These are phyloP conservation scores for Galerucella nymphaeae DNA, from an alignment of 2,888 invertebrate genomes.

Conservation along the genomic window DNA sequence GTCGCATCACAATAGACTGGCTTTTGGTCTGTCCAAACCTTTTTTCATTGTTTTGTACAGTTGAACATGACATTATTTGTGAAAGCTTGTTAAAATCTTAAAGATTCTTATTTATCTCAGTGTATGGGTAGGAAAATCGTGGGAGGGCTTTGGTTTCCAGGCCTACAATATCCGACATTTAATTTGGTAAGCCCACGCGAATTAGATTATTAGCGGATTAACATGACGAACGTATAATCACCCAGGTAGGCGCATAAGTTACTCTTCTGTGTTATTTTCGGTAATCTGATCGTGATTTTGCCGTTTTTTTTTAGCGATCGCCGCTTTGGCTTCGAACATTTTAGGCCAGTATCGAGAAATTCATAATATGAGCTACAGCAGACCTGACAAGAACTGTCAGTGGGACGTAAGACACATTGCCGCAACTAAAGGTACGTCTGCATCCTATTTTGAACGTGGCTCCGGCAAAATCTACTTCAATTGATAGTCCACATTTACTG, in stretches of 20 bases:
- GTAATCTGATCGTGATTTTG: slow-evolving; percentile 34
- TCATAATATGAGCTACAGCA: too few species aligned
- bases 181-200: slow-evolving; percentile 39
- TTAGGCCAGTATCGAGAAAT: slow-evolving; percentile 4
- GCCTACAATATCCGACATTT: slow-evolving; percentile 47
- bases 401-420: too few species aligned
- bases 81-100: background rate
- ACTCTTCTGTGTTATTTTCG: slow-evolving; percentile 29
- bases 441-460: too few species aligned
- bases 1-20: too few species aligned
- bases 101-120: slow-evolving; percentile 4
- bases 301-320: slow-evolving; percentile 14
- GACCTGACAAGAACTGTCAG: too few species aligned
- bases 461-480: too few species aligned
- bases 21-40: too few species aligned
- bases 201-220: slow-evolving; percentile 32
- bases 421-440: too few species aligned
- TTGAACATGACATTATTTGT: too few species aligned
- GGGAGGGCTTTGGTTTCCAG: slow-evolving; percentile 42
- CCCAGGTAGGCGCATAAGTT: slow-evolving; percentile 37
- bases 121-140: slow-evolving; percentile 30
- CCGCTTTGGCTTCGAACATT: background rate
- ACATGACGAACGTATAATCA: slow-evolving; percentile 35
- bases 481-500: too few species aligned
- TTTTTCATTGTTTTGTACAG: too few species aligned